phyloP scores from a whole-genome alignment of 2,888 invertebrate genomes.

The Anthrax anthrax region DNA sequence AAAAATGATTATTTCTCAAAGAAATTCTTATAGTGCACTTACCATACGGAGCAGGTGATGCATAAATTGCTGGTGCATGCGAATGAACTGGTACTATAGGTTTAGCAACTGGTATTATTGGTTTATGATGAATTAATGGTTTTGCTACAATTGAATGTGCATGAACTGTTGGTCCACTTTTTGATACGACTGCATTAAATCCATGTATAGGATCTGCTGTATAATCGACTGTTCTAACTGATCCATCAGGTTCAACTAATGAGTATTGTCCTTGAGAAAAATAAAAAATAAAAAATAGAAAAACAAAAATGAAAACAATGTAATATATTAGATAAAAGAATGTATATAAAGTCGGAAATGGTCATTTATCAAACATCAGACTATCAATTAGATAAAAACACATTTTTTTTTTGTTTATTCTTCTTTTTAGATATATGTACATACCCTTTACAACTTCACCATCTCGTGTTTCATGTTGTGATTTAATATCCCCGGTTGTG shows the following conservation, averaged over 20 bases:
- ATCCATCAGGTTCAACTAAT: slow-evolving; percentile 33
- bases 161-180: slow-evolving; percentile 32
- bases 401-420: slow-evolving; percentile 8
- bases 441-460: slow-evolving; percentile 50
- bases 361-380: too few species aligned
- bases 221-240: slow-evolving; percentile 33
- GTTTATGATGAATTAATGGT: slow-evolving; percentile 24
- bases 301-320: too few species aligned
- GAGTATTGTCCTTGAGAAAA: slow-evolving; percentile 29
- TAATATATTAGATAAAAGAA: background rate
- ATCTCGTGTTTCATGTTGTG: slow-evolving; percentile 48
- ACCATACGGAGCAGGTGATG: slow-evolving; percentile 26
- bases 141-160: slow-evolving; percentile 21
- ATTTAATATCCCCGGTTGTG: slow-evolving; percentile 42
- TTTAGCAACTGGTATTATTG: slow-evolving; percentile 23
- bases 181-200: slow-evolving; percentile 34
- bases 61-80: slow-evolving; percentile 5
- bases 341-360: too few species aligned
- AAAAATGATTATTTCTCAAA: too few species aligned
- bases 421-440: background rate
- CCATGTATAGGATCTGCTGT: slow-evolving; percentile 33
- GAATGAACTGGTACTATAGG: slow-evolving; percentile 11
- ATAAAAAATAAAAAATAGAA: background rate
- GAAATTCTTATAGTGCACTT: slow-evolving; percentile 16
- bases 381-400: too few species aligned